phyloP scores from a whole-genome alignment of 2,888 invertebrate genomes.

The Noctua janthina region DNA sequence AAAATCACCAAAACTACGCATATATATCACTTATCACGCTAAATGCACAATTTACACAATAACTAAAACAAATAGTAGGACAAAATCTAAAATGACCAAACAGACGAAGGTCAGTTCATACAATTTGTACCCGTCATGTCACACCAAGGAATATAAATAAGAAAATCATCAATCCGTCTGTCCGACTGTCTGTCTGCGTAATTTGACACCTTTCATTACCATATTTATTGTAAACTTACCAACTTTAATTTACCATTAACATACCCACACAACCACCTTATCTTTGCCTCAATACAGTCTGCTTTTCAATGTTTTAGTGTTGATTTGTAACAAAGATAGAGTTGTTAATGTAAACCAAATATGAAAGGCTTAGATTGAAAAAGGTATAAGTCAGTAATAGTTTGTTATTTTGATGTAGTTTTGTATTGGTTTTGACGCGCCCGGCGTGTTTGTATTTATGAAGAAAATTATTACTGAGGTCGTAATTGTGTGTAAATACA shows the following conservation, averaged over 20 bases:
- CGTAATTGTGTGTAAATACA: slow-evolving; percentile 50
- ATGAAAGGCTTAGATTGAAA: slow-evolving; percentile 74
- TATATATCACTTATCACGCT: slow-evolving; percentile 14
- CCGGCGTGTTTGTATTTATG: slow-evolving; percentile 58
- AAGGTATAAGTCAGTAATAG: slow-evolving; percentile 71
- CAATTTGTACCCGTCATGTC: slow-evolving; percentile 79
- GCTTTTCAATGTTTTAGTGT: slow-evolving; percentile 33
- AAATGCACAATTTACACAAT: slow-evolving; percentile 55
- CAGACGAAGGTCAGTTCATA: slow-evolving; percentile 77
- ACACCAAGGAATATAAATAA: slow-evolving; percentile 77
- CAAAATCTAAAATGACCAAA: slow-evolving; percentile 73
- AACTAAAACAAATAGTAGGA: slow-evolving; percentile 64
- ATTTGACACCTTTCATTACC: slow-evolving; percentile 90
- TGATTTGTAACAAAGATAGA: slow-evolving; percentile 26
- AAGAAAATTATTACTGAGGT: slow-evolving; percentile 61
- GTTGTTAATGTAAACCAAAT: slow-evolving; percentile 76
- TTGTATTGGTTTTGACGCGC: slow-evolving; percentile 69
- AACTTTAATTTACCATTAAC: slow-evolving; percentile 30
- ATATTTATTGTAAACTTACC: slow-evolving; percentile 85
- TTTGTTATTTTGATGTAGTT: slow-evolving; percentile 69
- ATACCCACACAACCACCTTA: slow-evolving; percentile 1
- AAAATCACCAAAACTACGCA: slow-evolving; percentile 1
- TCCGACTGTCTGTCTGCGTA: slow-evolving; percentile 83
- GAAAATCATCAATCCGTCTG: slow-evolving; percentile 83
- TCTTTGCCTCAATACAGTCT: slow-evolving; percentile 45